Evolutionary conservation across 2,888 invertebrate species (phyloP), one percentile per base, ranked within the genome.

Genomic region (Tachystola acroxantha): DNA sequence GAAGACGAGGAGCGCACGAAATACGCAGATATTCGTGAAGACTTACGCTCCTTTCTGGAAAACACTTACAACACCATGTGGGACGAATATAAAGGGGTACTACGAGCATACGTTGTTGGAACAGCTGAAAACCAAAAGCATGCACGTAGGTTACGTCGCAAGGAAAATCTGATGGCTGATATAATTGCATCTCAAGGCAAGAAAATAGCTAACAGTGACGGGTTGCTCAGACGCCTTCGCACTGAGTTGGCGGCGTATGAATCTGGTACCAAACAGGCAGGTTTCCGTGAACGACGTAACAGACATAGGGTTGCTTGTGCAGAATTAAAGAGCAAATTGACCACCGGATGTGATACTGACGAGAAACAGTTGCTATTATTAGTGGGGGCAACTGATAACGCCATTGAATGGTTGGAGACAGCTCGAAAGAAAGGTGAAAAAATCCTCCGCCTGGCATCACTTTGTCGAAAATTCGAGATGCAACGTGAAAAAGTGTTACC

Each of bases 381-480:
- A 38, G 86, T 86, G 1, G 68, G 61, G 40, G 51, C 47, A 10
- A 77, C 89, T 1, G 80, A 87, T 42, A 61, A 64, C n/a, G 46
- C 76, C 7, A 46, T 85, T 1, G 73, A 76, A 42, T 72, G 82
- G 72, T 53, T 90, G 1, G 62, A 77, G 44, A 52, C 53, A 2
- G 70, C 85, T 1, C 53, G 62, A 20, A 64, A 68, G 37, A 89
- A 88, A 56, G 89, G 88, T 3, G 82, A 88, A 39, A 82, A 80
- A 50, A 82, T 90, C 32, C 53, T 88, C 30, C 79, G 84, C 13
- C 53, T 90, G 44, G 79, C 84, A 13, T 74, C 77, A 13, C 68
- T 87, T n/a, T 90, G 90, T 45, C 66, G 87, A 24, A 89, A 89
- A 60, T 87, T 82, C 50, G 89, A 90, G 67, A 89, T 88, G 0